Conservation (phyloP, 2,797 vertebrate species). For the Cynodonichthys magdalenae region DNA sequence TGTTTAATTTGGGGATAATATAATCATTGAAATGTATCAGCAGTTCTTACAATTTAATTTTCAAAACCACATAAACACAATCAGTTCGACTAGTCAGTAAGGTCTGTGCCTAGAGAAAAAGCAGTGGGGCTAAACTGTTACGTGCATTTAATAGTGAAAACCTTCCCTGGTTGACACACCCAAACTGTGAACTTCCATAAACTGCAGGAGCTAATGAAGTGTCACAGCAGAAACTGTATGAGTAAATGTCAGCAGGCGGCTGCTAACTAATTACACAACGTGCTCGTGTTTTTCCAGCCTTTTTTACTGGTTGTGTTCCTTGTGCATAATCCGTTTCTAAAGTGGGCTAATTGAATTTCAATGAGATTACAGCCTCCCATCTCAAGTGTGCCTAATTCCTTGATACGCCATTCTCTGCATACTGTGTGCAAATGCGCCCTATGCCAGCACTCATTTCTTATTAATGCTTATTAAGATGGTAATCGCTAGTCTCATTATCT, state of each 20-base stretch:
- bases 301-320: constrained; percentile 51
- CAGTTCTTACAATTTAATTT: too few species aligned
- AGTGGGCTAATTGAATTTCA: constrained; percentile 67
- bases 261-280: constrained; percentile 20
- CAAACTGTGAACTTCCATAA: constrained; percentile 12
- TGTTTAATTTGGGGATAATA: too few species aligned
- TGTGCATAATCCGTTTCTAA: constrained; percentile 57
- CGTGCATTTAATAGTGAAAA: neutral
- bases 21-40: too few species aligned
- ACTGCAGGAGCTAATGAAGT: neutral
- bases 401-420: constrained; percentile 41
- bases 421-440: constrained; percentile 56
- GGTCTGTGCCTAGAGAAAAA: neutral
- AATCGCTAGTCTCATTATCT: constrained; percentile 62
- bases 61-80: neutral
- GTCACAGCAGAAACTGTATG: neutral
- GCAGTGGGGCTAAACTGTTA: neutral
- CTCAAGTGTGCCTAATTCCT: constrained; percentile 55
- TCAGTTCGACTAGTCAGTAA: neutral
- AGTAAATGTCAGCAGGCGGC: constrained; percentile 9
- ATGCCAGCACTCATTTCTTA: constrained; percentile 58
- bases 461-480: constrained; percentile 67
- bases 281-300: constrained; percentile 30
- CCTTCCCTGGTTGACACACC: neutral
- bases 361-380: constrained; percentile 58